Base-by-base conservation (phyloP, 2,113 vertebrate species). In the Gorsachius goisagi region DNA sequence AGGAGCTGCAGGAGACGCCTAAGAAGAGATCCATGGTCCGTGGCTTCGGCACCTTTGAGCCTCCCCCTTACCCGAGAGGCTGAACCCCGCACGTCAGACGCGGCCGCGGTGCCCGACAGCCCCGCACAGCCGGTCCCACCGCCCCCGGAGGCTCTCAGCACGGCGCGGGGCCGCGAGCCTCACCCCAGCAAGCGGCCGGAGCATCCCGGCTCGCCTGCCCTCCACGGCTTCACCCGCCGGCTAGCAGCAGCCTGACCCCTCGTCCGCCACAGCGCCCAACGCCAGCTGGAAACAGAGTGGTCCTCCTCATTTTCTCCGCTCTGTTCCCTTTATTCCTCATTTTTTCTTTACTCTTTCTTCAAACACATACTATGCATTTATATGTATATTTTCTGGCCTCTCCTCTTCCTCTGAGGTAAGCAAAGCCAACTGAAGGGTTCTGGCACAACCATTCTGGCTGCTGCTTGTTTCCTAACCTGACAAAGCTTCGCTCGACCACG, bases 111-210 rank as follows among this genome's bases (percentile, higher is more conserved):
- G 28, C 2, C 66, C 0, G 5, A 41, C 58, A 50, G 33, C 64
- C 63, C 58, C 28, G 58, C 44, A 21, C 47, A 35, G 69, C 53
- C 79, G 33, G 55, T 5, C 49, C 22, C 55, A 6, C 22, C 4
- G 8, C 9, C 6, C 39, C 39, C 39, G 13, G 2, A 37, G 18
- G 82, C 72, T 37, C n/a, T 20, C 7, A 3, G 60, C 39, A 23
- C 1, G 1, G 33, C 1, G 2, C 9, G 1, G 35, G 44, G 37
- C 24, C 28, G 9, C 0, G 0, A 10, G 24, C 32, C 41, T 49
- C 32, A 21, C 20, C 27, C 3, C 12, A 41, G 33, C 44, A 9
- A 7, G 19, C 2, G 47, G 55, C 30, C 35, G 1, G 47, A 45
- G 33, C 7, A 30, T 9, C 41, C 13, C 37, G 11, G 20, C 35